phyloP scores from a whole-genome alignment of 2,797 vertebrate species.

The Cheirogaleus major region DNA sequence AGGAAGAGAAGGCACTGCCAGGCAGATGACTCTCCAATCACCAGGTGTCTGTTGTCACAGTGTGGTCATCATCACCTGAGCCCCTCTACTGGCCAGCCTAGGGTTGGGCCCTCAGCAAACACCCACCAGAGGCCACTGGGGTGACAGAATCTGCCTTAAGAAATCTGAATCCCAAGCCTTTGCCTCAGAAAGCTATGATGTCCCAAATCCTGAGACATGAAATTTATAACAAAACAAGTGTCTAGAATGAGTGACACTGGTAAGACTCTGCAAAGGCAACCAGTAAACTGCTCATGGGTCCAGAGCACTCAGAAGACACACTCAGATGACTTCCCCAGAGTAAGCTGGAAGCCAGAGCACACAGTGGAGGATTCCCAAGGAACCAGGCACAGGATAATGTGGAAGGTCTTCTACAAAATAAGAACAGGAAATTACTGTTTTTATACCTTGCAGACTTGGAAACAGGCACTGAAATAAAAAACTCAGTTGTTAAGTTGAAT shows the following conservation, averaged over 20 bases:
- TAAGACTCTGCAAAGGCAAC: background rate
- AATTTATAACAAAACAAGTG: background rate
- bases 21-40: background rate
- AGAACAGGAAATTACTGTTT: background rate
- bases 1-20: background rate
- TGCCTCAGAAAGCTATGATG: background rate
- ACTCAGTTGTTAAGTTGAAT: background rate
- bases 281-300: background rate
- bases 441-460: background rate
- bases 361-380: background rate
- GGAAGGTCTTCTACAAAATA: background rate
- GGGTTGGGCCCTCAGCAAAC: background rate
- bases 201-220: background rate
- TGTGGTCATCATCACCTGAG: background rate
- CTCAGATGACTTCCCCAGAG: too few relatives aligned
- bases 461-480: background rate
- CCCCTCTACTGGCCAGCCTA: too few relatives aligned
- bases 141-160: background rate
- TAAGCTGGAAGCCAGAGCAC: too few relatives aligned
- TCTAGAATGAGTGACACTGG: background rate
- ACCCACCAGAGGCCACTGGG: background rate
- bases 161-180: background rate
- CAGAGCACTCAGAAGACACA: background rate
- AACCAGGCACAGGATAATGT: background rate
- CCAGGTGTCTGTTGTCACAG: background rate